Evolutionary conservation across 1,140 invertebrate genomes (phyloP).

Genomic region (Drosophila aff.): DNA sequence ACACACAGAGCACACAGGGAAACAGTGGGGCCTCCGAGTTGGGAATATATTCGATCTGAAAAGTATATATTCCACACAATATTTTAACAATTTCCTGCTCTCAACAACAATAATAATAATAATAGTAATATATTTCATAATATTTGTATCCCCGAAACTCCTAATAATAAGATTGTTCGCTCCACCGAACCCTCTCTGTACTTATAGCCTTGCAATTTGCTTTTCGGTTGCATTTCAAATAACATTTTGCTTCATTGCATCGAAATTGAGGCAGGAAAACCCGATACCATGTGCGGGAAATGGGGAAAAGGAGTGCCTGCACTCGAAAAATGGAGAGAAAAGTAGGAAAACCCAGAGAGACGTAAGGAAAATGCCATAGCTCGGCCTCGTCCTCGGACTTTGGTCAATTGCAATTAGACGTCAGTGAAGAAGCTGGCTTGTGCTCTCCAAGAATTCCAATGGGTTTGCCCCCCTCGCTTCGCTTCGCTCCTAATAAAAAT

Average conservation of each 20-base stretch:
- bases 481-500: constrained; percentile 44
- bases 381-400: constrained; percentile 40
- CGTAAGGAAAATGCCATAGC: constrained; percentile 11
- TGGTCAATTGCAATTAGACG: constrained; percentile 81
- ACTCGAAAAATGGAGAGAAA: neutral
- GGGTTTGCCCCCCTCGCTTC: constrained; percentile 6
- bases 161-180: neutral
- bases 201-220: constrained; percentile 65
- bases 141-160: neutral
- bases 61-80: neutral
- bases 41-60: too few species aligned
- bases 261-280: constrained; percentile 73
- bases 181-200: neutral
- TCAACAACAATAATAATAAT: neutral
- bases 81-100: neutral
- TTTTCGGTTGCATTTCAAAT: constrained; percentile 80
- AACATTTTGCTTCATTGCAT: constrained; percentile 81
- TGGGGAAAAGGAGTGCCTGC: constrained; percentile 11
- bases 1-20: constrained; percentile 20
- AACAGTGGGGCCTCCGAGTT: neutral
- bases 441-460: constrained; percentile 50
- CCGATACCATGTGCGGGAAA: constrained; percentile 2
- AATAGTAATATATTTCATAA: neutral
- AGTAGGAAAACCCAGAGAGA: neutral
- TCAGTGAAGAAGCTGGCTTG: constrained; percentile 49